Base-by-base conservation (phyloP, 2,888 invertebrate species). In the Tinea trinotella region DNA sequence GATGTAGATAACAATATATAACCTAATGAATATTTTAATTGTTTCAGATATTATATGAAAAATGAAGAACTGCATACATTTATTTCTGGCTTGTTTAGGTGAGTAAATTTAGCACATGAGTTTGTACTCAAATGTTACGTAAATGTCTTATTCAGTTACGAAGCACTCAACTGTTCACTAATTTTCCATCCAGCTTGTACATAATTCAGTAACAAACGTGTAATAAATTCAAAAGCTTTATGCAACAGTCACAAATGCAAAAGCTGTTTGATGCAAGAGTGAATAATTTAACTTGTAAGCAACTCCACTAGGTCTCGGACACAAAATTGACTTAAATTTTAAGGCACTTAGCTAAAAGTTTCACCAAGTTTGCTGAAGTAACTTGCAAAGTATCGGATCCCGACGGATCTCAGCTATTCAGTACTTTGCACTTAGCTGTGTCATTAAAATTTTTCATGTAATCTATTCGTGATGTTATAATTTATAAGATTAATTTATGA, bases 1-100 rank as follows among this genome's bases (percentile, higher is more conserved):
- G n/a, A n/a, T n/a, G n/a, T n/a, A n/a, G n/a, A n/a, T n/a, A n/a
- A n/a, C n/a, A n/a, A n/a, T n/a, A n/a, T n/a, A n/a, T n/a, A n/a
- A 22, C 7, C 10, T 35, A 35, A 12, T 35, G 35, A 35, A 7
- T 35, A 12, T 35, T 35, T 7, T 35, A 4, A 12, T 35, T 71
- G 66, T 77, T 78, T 54, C 81, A 83, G 84, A 72, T 75, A 68
- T 66, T 68, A n/a, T 61, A 9, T 12, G 65, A 66, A 84, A 77
- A 66, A 85, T 85, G 84, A 81, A 78, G 80, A 74, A 80, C 67
- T 79, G 71, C 71, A 74, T 75, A 73, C 82, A 80, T 66, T 73
- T 84, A 68, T 73, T 85, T 64, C 70, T 85, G 64, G 81, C 79
- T 77, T 82, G 81, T 73, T 76, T 84, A 70, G 84, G 84, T 85